These are phyloP conservation scores for Tetropium fuscum DNA, from an alignment of 2,888 invertebrate genomes.

Conservation along the genomic window DNA sequence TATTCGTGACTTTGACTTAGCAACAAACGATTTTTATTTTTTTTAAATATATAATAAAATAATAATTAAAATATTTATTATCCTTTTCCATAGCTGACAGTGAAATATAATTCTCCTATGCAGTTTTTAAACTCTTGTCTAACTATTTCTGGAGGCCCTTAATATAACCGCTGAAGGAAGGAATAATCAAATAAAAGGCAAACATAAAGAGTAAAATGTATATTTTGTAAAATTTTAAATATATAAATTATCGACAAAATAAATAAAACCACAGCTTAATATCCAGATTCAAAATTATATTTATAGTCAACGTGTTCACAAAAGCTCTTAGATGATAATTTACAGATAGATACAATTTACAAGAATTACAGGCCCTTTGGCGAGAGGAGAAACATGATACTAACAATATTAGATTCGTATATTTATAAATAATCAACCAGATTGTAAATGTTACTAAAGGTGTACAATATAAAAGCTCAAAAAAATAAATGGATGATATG, in stretches of 20 bases:
- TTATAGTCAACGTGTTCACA: conserved; percentile 65
- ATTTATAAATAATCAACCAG: conserved; percentile 39
- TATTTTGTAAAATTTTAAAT: conserved; percentile 24
- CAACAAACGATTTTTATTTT: too few relatives aligned
- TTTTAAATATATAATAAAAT: too few relatives aligned
- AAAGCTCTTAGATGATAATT: conserved; percentile 64
- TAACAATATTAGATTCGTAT: conserved; percentile 28
- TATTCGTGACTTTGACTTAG: too few relatives aligned
- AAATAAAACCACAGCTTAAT: conserved; percentile 30
- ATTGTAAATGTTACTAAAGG: conserved; percentile 26
- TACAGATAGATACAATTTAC: conserved; percentile 61
- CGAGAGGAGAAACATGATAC: conserved; percentile 58
- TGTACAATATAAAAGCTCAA: conserved; percentile 39
- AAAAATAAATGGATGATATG: conserved; percentile 35
- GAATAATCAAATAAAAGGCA: conserved; percentile 2
- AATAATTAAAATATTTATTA: too few relatives aligned
- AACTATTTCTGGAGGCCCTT: background rate
- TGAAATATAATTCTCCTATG: too few relatives aligned
- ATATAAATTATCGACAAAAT: conserved; percentile 24
- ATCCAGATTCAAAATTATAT: conserved; percentile 64
- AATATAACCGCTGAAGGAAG: background rate
- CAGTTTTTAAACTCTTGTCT: too few relatives aligned
- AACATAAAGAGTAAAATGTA: conserved; percentile 10
- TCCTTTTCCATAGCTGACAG: too few relatives aligned
- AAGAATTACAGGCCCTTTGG: conserved; percentile 63